Base-by-base conservation (phyloP, 1,140 invertebrate species). In the Papilio aristodemus region DNA sequence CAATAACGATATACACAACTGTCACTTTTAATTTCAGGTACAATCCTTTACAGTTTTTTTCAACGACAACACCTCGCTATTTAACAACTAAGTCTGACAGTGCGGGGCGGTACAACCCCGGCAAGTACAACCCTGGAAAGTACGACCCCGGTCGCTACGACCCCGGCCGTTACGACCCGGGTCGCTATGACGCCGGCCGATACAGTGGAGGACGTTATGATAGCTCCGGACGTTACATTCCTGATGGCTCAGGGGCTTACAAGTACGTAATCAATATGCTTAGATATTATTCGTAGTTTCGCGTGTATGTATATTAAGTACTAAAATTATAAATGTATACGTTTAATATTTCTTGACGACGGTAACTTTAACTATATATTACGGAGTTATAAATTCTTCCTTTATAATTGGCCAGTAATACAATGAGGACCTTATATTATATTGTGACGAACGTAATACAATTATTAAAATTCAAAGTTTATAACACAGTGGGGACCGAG, bases 401-500 rank as follows among this genome's bases (percentile, higher is more conserved):
- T n/a, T n/a, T n/a, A n/a, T n/a, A n/a, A n/a, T n/a, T n/a, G n/a
- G n/a, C n/a, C n/a, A n/a, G n/a, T n/a, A n/a, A n/a, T n/a, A n/a
- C n/a, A n/a, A n/a, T n/a, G n/a, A n/a, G n/a, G n/a, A n/a, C n/a
- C n/a, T n/a, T n/a, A n/a, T n/a, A n/a, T n/a, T n/a, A n/a, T n/a
- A n/a, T n/a, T n/a, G n/a, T n/a, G n/a, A n/a, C n/a, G n/a, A n/a
- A n/a, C n/a, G n/a, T n/a, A n/a, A n/a, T n/a, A n/a, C n/a, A n/a
- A n/a, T n/a, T n/a, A n/a, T n/a, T n/a, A n/a, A n/a, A n/a, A n/a
- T n/a, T n/a, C n/a, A n/a, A n/a, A n/a, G n/a, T n/a, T n/a, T n/a
- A n/a, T n/a, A n/a, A 60, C 36, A 32, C 68, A 88, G 85, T 71
- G 88, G 88, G 68, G 86, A 88, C 72, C 85, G 85, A 36, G 88